A percentile compares a stretch with the other conserved stretches of the same genome.
phyloP scores from a whole-genome alignment of 2,888 invertebrate genomes.

The Trichogramma dendrolimi region DNA sequence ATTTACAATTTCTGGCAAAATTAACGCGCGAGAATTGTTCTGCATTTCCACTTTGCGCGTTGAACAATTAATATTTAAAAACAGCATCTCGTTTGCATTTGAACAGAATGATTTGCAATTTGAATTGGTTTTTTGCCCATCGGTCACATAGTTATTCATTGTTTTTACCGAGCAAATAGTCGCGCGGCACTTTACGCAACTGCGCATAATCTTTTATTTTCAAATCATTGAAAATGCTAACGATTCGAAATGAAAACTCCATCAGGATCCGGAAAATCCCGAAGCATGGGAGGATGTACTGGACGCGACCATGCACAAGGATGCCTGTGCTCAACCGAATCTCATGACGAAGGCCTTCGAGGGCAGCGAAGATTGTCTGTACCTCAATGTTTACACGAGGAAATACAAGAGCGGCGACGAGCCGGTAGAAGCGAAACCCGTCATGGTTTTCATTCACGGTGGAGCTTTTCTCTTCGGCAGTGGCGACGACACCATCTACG shows the following conservation, averaged over 20 bases:
- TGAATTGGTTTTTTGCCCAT: too few relatives aligned
- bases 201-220: too few relatives aligned
- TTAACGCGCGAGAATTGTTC: too few relatives aligned
- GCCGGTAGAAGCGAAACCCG: constrained; percentile 24
- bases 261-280: constrained; percentile 39
- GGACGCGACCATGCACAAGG: constrained; percentile 36
- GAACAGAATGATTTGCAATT: too few relatives aligned
- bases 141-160: too few relatives aligned
- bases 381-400: constrained; percentile 41
- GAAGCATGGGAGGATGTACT: constrained; percentile 38
- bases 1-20: too few relatives aligned
- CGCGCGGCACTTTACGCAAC: too few relatives aligned
- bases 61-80: too few relatives aligned
- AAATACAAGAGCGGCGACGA: constrained; percentile 34
- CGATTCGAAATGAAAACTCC: neutral
- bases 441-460: constrained; percentile 45
- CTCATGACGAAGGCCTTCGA: constrained; percentile 9
- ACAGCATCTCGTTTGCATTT: too few relatives aligned
- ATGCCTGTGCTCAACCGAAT: constrained; percentile 24
- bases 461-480: constrained; percentile 38
- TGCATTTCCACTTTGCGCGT: too few relatives aligned
- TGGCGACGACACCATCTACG: constrained; percentile 35
- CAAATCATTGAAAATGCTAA: neutral
- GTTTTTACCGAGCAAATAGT: neutral
- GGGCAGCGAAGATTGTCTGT: constrained; percentile 45